Evolutionary conservation across 2,888 invertebrate genomes (phyloP).

Genomic region (Ichneumoninae sp.): DNA sequence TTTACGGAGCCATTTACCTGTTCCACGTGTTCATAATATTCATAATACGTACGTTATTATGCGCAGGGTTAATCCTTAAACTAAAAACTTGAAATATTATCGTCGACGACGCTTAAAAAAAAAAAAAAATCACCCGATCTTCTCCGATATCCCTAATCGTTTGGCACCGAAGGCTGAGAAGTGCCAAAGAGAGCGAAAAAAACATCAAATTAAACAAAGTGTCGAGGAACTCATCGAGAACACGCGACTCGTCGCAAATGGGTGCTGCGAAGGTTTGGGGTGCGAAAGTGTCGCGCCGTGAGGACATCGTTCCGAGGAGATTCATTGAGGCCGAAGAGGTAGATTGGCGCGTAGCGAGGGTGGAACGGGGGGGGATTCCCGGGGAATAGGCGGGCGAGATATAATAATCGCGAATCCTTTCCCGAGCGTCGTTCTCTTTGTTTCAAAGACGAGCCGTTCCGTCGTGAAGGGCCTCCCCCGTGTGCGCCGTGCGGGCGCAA

Average conservation of each 20-base stretch:
- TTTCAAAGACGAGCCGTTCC: constrained; percentile 43
- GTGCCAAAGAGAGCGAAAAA: constrained; percentile 1
- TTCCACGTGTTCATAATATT: no score
- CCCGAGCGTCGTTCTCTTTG: constrained; percentile 54
- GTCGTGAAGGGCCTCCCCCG: not conserved
- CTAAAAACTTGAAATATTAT: not conserved
- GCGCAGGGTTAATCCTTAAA: no score
- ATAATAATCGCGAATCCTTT: constrained; percentile 61
- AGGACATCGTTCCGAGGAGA: constrained; percentile 43
- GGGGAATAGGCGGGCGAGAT: constrained; percentile 24
- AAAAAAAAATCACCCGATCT: not conserved
- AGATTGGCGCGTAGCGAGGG: constrained; percentile 13
- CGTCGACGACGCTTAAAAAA: not conserved
- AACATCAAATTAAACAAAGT: constrained; percentile 43
- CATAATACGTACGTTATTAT: no score
- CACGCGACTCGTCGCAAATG: constrained; percentile 13
- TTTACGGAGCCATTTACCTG: no score
- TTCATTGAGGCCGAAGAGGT: constrained; percentile 39
- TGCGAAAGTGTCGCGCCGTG: constrained; percentile 36
- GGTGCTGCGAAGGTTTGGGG: constrained; percentile 19
- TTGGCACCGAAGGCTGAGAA: not conserved
- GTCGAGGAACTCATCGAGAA: constrained; percentile 33
- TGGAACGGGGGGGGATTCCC: not conserved
- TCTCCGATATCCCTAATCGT: not conserved
- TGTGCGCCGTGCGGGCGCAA: not conserved